phyloP scores from a whole-genome alignment of 2,797 vertebrate species.

The Leptodon cayanensis region DNA sequence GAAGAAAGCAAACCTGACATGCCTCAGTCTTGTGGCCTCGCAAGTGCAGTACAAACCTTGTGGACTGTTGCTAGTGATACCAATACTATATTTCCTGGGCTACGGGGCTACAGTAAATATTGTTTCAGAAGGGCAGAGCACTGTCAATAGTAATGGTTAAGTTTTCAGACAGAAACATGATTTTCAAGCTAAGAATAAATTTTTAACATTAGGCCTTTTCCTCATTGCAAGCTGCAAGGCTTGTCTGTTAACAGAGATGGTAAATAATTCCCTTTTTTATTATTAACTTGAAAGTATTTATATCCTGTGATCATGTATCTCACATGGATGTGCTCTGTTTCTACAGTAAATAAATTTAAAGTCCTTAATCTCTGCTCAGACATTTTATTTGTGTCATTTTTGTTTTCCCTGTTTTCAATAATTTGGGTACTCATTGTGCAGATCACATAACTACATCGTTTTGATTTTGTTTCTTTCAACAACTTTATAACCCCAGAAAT shows the following conservation, averaged over 20 bases:
- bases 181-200: not conserved
- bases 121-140: not conserved
- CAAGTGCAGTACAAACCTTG: not conserved
- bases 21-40: fast-evolving
- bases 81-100: not conserved
- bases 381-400: not conserved
- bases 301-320: not conserved
- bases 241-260: not conserved
- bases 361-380: not conserved
- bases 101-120: not conserved
- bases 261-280: constrained; percentile 6
- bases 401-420: not conserved
- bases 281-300: constrained; percentile 6
- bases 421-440: not conserved
- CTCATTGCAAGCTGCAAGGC: not conserved
- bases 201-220: not conserved
- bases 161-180: not conserved
- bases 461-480: not conserved
- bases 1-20: not conserved
- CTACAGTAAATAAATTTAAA: not conserved
- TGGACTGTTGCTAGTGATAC: not conserved
- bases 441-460: not conserved
- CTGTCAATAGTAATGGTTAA: not conserved
- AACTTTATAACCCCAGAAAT: not conserved
- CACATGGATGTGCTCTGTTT: not conserved